Percentiles rank a stretch among this genome's conserved stretches.
Conservation (phyloP, 2,797 vertebrate genomes). For the Macroramphosus scolopax region DNA sequence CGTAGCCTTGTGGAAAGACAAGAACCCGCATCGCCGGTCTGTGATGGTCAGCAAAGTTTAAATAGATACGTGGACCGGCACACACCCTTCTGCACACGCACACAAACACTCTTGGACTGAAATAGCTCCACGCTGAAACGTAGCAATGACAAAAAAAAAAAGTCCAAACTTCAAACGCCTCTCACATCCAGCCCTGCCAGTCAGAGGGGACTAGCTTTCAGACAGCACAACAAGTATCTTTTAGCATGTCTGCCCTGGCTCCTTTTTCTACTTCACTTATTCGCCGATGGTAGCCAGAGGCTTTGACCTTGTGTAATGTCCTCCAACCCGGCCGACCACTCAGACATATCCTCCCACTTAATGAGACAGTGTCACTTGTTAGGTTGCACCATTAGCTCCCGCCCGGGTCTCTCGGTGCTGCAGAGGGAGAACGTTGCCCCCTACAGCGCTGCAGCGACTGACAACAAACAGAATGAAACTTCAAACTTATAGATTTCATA, state of each 20-base stretch:
- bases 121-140: conserved; percentile 41
- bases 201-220: conserved; percentile 34
- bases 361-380: conserved; percentile 58
- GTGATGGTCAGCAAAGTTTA: conserved; percentile 55
- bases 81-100: conserved; percentile 1
- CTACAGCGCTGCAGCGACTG: conserved; percentile 4
- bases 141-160: conserved; percentile 36
- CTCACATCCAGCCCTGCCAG: conserved; percentile 46
- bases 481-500: neutral
- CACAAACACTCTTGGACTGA: conserved; percentile 8
- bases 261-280: conserved; percentile 48
- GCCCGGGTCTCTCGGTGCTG: no score
- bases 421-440: conserved; percentile 24
- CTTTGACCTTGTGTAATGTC: conserved; percentile 63
- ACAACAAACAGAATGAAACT: neutral
- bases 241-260: conserved; percentile 30
- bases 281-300: conserved; percentile 32
- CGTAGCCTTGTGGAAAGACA: conserved; percentile 37
- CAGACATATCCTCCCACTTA: conserved; percentile 50
- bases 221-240: conserved; percentile 33
- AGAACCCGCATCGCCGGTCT: conserved; percentile 14
- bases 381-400: conserved; percentile 36
- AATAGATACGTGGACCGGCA: conserved; percentile 35
- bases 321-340: conserved; percentile 54
- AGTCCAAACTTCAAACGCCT: conserved; percentile 50